These are phyloP conservation scores for Perdita meconis DNA, from an alignment of 2,888 invertebrate genomes.

Conservation along the genomic window DNA sequence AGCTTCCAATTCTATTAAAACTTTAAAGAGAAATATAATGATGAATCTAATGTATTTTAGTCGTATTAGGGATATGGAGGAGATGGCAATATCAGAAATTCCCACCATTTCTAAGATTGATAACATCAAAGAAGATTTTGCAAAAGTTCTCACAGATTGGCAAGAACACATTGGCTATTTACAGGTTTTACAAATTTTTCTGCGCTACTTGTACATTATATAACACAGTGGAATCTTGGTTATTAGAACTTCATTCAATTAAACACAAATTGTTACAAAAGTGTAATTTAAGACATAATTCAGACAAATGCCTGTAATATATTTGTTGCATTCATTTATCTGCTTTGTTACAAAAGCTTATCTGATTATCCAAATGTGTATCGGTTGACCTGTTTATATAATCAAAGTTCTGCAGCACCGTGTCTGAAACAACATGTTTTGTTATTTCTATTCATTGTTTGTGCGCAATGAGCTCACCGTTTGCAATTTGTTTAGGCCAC, in stretches of 20 bases:
- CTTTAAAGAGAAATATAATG: background rate
- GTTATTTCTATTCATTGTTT: slow-evolving; percentile 6
- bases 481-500: slow-evolving; percentile 71
- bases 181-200: slow-evolving; percentile 81
- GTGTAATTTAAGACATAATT: too few relatives aligned
- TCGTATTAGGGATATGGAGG: slow-evolving; percentile 83
- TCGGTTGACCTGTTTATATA: too few relatives aligned
- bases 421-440: background rate
- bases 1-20: slow-evolving; percentile 3
- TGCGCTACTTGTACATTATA: background rate
- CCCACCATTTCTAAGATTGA: slow-evolving; percentile 77
- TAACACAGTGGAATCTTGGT: too few relatives aligned
- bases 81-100: slow-evolving; percentile 82
- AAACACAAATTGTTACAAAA: too few relatives aligned
- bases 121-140: slow-evolving; percentile 84
- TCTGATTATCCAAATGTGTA: too few relatives aligned
- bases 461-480: background rate
- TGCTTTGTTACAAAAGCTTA: too few relatives aligned
- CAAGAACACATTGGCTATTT: slow-evolving; percentile 84
- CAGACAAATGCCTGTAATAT: too few relatives aligned
- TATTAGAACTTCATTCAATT: too few relatives aligned
- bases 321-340: too few relatives aligned
- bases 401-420: too few relatives aligned
- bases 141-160: slow-evolving; percentile 85
- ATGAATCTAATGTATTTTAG: slow-evolving; percentile 68